A percentile compares a stretch with the other conserved stretches of the same genome.
phyloP scores from a whole-genome alignment of 2,888 invertebrate genomes.

The Metalampra italica region DNA sequence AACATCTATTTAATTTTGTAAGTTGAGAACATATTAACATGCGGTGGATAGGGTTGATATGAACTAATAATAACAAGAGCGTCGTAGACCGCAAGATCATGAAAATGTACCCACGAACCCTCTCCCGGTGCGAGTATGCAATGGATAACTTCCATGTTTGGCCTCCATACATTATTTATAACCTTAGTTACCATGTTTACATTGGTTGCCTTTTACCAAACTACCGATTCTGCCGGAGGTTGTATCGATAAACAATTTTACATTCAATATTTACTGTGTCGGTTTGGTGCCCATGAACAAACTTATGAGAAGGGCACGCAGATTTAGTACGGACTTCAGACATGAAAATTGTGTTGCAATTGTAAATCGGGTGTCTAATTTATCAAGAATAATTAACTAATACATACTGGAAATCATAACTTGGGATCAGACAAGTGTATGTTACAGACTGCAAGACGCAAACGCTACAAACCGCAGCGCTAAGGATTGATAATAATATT shows the following conservation, averaged over 20 bases:
- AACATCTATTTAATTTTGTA: background rate
- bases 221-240: constrained; percentile 38
- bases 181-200: constrained; percentile 66
- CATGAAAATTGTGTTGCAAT: no score
- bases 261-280: constrained; percentile 32
- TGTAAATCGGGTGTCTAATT: no score
- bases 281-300: background rate
- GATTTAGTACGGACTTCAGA: no score
- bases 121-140: constrained; percentile 56
- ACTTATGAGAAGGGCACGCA: background rate
- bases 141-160: constrained; percentile 69
- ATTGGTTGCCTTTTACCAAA: constrained; percentile 55
- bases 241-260: constrained; percentile 51
- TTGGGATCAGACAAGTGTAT: no score
- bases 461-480: no score
- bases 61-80: constrained; percentile 72
- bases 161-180: constrained; percentile 72
- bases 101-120: constrained; percentile 69
- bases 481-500: no score
- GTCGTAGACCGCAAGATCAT: constrained; percentile 73
- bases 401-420: no score
- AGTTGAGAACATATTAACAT: background rate
- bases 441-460: no score
- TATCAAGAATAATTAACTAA: no score
- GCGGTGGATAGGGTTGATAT: constrained; percentile 57